These are phyloP conservation scores for Peromyscus attwateri DNA, from an alignment of 2,797 vertebrate species.

Conservation along the genomic window DNA sequence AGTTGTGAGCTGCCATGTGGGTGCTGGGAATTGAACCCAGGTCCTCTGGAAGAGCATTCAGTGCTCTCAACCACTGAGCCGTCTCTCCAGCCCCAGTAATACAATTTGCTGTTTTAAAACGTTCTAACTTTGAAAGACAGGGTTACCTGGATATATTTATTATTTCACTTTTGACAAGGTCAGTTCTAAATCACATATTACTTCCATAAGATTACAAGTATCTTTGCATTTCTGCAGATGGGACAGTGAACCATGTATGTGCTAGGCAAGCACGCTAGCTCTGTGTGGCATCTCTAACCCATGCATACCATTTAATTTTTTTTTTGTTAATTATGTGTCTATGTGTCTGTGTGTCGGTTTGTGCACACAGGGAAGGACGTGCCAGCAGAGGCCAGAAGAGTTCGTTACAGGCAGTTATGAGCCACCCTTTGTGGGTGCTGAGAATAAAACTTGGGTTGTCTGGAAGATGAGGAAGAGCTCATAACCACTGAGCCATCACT, in stretches of 20 bases:
- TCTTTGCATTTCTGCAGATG: neutral
- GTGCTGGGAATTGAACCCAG: too few species aligned
- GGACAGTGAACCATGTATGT: neutral
- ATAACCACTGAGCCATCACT: neutral
- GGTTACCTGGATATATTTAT: neutral
- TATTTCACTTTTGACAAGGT: conserved; percentile 21
- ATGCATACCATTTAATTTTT: neutral
- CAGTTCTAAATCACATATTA: conserved; percentile 41
- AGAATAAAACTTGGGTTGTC: neutral
- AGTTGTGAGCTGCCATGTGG: too few species aligned
- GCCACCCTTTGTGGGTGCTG: neutral
- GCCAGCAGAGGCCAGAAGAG: neutral
- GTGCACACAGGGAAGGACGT: neutral
- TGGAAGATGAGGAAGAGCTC: neutral
- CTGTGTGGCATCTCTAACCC: neutral
- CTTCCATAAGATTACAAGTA: neutral
- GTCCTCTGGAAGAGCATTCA: too few species aligned
- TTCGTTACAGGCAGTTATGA: neutral
- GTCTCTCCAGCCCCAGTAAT: too few species aligned
- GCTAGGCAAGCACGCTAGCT: neutral
- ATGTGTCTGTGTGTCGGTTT: neutral
- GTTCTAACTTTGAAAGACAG: neutral
- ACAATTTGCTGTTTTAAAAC: neutral
- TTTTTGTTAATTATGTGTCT: neutral
- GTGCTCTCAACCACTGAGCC: too few species aligned